Base-by-base conservation (phyloP, 23 tunicate species). In the Halocynthia roretzi region DNA sequence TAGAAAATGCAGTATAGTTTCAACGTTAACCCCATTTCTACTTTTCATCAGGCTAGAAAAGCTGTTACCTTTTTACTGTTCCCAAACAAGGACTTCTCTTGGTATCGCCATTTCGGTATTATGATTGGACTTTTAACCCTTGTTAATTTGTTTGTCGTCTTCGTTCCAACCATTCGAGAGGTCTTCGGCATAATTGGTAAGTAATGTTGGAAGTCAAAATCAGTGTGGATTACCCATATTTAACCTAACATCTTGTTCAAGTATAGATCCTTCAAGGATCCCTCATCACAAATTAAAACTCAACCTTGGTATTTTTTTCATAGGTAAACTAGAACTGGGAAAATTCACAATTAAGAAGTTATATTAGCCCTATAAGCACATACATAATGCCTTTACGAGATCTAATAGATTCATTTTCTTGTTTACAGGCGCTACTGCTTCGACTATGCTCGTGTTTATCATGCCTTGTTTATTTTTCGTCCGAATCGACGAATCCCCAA, bases 121-220 rank as follows among this genome's bases (percentile, higher is more conserved):
- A 96, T 96, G 99, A n/a, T 76, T 11, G 77, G 81, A 74, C 89
- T 96, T 12, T 71, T 96, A 9, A 76, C 96, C 2, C 53, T 83
- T 4, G 85, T 91, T 78, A 85, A 89, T 68, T 62, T 86, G 11
- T 82, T 96, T 15, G 99, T 96, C 68, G 87, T 96, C 11, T 85
- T 96, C 63, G 96, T 96, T 6, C 99, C 99, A 8, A 80, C 81
- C 66, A 96, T 96, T 77, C 68, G 92, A 72, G 96, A 96, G 68
- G 96, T 96, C 6, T 96, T 96, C 68, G 99, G 99, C 21, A 81
- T 96, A 23, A 91, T 89, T 6, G 98, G 98, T 92, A 69, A 73
- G 85, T 49, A 17, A 44, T 14, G 40, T 68, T 31, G 4, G 44
- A 31, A 31, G 44, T 31, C 2, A 4, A 31, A 31, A 31, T 31